Base-by-base conservation (phyloP, 37 sponge, comb jelly and placozoan species). In the Ianthella basta region DNA sequence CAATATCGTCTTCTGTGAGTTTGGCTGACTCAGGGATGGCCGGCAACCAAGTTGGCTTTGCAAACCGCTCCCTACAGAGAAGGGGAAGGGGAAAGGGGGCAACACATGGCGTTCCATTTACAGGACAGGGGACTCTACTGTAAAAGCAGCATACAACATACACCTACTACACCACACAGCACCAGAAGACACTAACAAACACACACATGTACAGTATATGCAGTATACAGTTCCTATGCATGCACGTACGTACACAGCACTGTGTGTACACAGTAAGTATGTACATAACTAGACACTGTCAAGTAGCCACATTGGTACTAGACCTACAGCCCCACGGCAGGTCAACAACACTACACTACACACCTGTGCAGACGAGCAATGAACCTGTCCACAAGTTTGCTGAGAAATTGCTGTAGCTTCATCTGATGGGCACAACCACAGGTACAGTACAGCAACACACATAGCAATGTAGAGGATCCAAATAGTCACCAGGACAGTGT, bases 1-100 rank as follows among this genome's bases (percentile, higher is more conserved):
- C 94, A 55, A 96, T 89, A 54, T 94, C 92, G 16, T 83, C 63
- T 37, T 98, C 94, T 0, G 91, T 86, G 27, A 98, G 92, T n/a
- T 83, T 85, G 65, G 75, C 75, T 27, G 44, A 50, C 2, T 82
- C 60, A 18, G 98, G 96, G 23, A 89, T 60, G 19, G 34, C n/a
- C n/a, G 81, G 69, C 23, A 81, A 61, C 97, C 97, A 97, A 32
- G 15, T 29, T 0, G 56, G 77, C 39, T 89, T 93, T 38, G 64
- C 59, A 39, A 78, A 64, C 16, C 91, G 65, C 88, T 98, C 98
- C 20, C 91, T 96, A 40, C 66, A 64, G 66, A 16, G 16, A 18
- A 19, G 18, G 16, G 18, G 59, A 56, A 18, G n/a, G n/a, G n/a
- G 59, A 19, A 18, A 56, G 18, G 16, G 18, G 16, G 15, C 59